These are phyloP conservation scores for Pterobdella sp. DNA, from an alignment of 2,888 invertebrate species.

Conservation along the genomic window DNA sequence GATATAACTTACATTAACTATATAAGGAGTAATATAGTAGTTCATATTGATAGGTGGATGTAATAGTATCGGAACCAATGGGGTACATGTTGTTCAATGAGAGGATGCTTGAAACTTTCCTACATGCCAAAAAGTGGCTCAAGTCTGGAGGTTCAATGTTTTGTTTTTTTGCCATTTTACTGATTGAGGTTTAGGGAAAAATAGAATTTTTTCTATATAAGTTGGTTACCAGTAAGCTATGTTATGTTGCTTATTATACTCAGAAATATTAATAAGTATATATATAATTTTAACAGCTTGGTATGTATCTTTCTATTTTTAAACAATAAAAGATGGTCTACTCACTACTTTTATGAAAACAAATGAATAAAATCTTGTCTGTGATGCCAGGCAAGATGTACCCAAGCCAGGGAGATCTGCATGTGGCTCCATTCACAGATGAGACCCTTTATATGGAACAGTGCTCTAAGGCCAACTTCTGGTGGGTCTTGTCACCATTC, in stretches of 20 bases:
- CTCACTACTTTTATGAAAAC: not conserved
- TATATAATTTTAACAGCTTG: too few species aligned
- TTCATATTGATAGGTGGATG: slow-evolving; percentile 63
- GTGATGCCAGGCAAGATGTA: slow-evolving; percentile 96
- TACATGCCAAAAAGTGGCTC: slow-evolving; percentile 96
- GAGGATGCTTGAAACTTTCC: slow-evolving; percentile 93
- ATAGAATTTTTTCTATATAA: too few species aligned
- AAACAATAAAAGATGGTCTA: too few species aligned
- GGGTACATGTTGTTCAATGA: slow-evolving; percentile 99
- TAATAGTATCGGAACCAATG: slow-evolving; percentile 98
- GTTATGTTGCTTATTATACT: too few species aligned
- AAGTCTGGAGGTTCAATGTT: slow-evolving; percentile 58
- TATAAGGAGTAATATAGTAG: too few species aligned
- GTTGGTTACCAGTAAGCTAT: too few species aligned
- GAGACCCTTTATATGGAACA: slow-evolving; percentile 96
- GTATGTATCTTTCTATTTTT: too few species aligned
- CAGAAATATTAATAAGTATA: too few species aligned
- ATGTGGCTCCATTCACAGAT: slow-evolving; percentile 94
- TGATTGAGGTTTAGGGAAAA: not conserved
- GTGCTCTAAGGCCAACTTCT: slow-evolving; percentile 95
- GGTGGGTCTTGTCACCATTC: slow-evolving; percentile 56
- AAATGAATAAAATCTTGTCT: too few species aligned
- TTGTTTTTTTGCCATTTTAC: too few species aligned
- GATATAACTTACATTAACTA: too few species aligned
- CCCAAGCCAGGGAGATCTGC: slow-evolving; percentile 88